Evolutionary conservation across 2,797 vertebrate species (phyloP).

Genomic region (Myripristis murdjan): DNA sequence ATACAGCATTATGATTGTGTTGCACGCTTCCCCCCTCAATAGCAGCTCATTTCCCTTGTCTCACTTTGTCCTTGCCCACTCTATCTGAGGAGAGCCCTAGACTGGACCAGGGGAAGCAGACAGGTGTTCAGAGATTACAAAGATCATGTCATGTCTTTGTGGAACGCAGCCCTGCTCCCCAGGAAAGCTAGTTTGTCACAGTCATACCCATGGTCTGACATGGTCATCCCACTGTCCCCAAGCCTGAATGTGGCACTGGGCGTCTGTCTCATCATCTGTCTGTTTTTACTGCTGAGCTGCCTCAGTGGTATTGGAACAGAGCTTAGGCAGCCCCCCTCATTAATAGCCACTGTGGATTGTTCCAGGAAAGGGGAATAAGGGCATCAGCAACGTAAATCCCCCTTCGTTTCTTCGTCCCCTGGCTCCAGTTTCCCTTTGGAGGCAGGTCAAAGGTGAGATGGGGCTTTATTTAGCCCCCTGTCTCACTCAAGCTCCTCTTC

Average conservation of each 20-base stretch:
- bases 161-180: conserved; percentile 27
- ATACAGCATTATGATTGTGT: neutral
- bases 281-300: conserved; percentile 45
- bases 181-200: conserved; percentile 23
- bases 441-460: conserved; percentile 80
- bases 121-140: neutral
- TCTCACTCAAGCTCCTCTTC: conserved; percentile 68
- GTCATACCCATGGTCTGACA: conserved; percentile 11
- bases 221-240: conserved; percentile 29
- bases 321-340: conserved; percentile 54
- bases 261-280: conserved; percentile 37
- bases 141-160: conserved; percentile 17
- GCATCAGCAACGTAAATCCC: conserved; percentile 72
- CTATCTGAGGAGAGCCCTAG: conserved; percentile 1
- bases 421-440: conserved; percentile 79
- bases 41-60: neutral
- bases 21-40: neutral
- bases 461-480: conserved; percentile 82
- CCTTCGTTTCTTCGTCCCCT: conserved; percentile 59
- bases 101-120: neutral
- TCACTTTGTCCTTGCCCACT: neutral
- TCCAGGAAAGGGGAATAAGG: conserved; percentile 78
- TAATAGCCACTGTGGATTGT: conserved; percentile 80
- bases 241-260: conserved; percentile 29
- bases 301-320: conserved; percentile 30